These are phyloP conservation scores for Baryphthengus martii DNA, from an alignment of 2,113 vertebrate species.

Conservation along the genomic window DNA sequence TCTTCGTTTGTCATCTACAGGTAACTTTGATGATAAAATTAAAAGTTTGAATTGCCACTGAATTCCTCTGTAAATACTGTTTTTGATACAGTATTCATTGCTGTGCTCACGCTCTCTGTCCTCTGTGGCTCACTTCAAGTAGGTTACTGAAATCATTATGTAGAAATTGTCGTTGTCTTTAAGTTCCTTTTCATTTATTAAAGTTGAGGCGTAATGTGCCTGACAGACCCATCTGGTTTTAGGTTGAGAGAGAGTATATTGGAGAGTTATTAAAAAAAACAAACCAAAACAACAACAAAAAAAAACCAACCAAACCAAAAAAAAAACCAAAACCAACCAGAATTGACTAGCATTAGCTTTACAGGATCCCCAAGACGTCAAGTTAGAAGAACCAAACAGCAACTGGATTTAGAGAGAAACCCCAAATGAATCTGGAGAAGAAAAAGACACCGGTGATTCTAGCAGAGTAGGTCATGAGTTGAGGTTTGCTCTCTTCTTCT, in stretches of 20 bases:
- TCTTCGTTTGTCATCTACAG: background rate
- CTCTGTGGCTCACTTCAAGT: background rate
- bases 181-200: background rate
- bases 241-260: background rate
- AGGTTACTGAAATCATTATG: background rate
- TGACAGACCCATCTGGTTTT: background rate
- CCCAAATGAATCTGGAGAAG: background rate
- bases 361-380: background rate
- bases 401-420: background rate
- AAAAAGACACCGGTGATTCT: background rate
- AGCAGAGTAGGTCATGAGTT: background rate
- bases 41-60: background rate
- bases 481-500: background rate
- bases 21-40: background rate
- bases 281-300: too few species aligned
- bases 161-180: background rate
- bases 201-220: background rate
- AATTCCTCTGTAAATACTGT: background rate
- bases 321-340: too few species aligned
- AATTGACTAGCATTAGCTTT: background rate
- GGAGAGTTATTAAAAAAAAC: background rate
- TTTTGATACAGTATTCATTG: background rate
- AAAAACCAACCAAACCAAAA: fast-evolving
- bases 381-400: background rate
- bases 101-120: background rate